Base-by-base conservation (phyloP, 2,888 invertebrate genomes). In the Caenorhabditis angaria region DNA sequence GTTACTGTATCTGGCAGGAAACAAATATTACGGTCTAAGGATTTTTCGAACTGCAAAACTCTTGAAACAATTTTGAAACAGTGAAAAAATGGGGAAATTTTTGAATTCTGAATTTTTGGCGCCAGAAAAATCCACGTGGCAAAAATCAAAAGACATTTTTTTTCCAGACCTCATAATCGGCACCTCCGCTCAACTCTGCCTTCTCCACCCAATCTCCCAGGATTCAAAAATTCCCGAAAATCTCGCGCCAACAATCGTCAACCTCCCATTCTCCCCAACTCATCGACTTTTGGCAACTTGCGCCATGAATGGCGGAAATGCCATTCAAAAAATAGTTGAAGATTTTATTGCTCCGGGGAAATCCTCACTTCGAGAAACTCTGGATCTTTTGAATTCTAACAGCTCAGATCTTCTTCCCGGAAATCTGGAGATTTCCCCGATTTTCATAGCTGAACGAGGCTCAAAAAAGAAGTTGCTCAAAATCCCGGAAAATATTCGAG, bases 241-340 rank as follows among this genome's bases (percentile, higher is more conserved):
- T 58, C 67, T 41, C n/a, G 58, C 70, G 22, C 27, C 61, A 59
- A 65, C 70, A 22, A 67, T 78, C 25, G 70, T 71, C 55, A 50
- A 51, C 8, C 59, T 78, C 53, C 70, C 77, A 48, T 78, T 62
- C 61, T 65, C 69, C 20, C 4, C 20, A 0, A 22, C 27, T 0
- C 63, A 62, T 27, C n/a, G 27, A 5, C 54, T 69, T 24, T 25
- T 72, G 22, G 75, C 75, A 4, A 75, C 71, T 41, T 71, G 77
- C 48, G 47, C 77, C 14, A 78, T 75, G 75, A 78, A 78, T 28
- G 77, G 77, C 2, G 77, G 77, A 27, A 77, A 77, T 61, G 77
- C 77, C 20, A n/a, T 77, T 41, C 66, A 71, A 28, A 35, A 59
- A 4, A 54, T 72, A 35, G 12, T 75, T 18, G 41, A 41, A 6